Conservation (phyloP, 2,888 invertebrate species). For the Athalia rosae region DNA sequence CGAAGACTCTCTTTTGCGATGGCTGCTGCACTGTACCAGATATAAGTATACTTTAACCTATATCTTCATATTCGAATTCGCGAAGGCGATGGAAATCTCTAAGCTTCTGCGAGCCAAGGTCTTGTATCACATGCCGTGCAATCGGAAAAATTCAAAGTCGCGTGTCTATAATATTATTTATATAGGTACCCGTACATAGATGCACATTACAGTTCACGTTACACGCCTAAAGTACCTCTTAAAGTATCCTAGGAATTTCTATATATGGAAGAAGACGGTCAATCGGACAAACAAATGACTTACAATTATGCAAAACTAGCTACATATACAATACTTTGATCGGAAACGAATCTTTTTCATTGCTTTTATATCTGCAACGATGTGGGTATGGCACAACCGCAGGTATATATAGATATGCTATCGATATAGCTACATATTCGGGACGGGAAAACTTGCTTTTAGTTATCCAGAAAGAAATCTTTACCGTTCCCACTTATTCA, state of each 20-base stretch:
- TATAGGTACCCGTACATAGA: neutral
- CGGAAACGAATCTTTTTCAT: slow-evolving; percentile 20
- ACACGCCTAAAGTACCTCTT: neutral
- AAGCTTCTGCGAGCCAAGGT: slow-evolving; percentile 11
- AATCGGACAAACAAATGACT: neutral
- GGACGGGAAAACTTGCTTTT: neutral
- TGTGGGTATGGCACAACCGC: no score
- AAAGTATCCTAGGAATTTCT: neutral
- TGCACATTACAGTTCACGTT: neutral
- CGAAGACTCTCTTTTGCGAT: neutral
- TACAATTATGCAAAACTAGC: neutral
- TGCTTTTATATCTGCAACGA: neutral
- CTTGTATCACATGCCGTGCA: slow-evolving; percentile 5
- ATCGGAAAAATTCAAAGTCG: neutral
- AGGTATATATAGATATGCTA: neutral
- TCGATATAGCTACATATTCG: neutral
- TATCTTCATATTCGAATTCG: no score
- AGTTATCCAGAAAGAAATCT: slow-evolving; percentile 10
- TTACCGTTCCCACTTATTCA: neutral
- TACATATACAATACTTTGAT: neutral
- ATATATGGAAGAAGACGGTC: neutral
- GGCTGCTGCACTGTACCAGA: neutral
- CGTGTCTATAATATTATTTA: neutral
- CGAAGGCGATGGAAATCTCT: slow-evolving; percentile 35
- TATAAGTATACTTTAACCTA: neutral